phyloP scores from a whole-genome alignment of 2,113 vertebrate genomes.

The Apodemus sylvaticus region DNA sequence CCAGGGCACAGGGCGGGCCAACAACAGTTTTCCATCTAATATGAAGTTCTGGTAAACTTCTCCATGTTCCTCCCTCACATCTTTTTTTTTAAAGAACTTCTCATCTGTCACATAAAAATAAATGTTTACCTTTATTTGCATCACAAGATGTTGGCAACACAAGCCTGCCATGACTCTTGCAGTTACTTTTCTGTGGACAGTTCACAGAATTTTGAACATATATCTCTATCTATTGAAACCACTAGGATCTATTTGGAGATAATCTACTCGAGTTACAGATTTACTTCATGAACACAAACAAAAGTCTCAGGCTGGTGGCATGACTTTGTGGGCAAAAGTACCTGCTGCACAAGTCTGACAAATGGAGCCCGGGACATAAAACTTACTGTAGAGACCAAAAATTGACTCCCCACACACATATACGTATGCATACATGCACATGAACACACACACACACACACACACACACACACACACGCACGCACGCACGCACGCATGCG shows the following conservation, averaged over 20 bases:
- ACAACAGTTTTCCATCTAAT: slow-evolving; percentile 46
- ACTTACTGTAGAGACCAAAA: not conserved
- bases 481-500: not conserved
- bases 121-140: slow-evolving; percentile 22
- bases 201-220: not conserved
- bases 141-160: not conserved
- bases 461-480: too few relatives aligned
- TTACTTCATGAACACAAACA: slow-evolving; percentile 40
- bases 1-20: slow-evolving; percentile 48
- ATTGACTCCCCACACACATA: too few relatives aligned
- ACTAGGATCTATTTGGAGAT: not conserved
- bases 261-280: slow-evolving; percentile 27
- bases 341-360: not conserved
- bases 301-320: not conserved
- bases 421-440: too few relatives aligned
- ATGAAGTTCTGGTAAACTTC: slow-evolving; percentile 57
- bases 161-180: not conserved
- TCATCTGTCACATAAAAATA: slow-evolving; percentile 9
- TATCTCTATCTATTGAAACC: not conserved
- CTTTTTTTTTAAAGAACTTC: slow-evolving; percentile 54
- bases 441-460: too few relatives aligned
- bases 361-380: not conserved
- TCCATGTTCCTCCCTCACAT: slow-evolving; percentile 1
- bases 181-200: not conserved
- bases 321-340: not conserved